Percentiles rank a stretch among this genome's conserved stretches.
phyloP scores from a whole-genome alignment of 2,113 vertebrate genomes.

The Scolopax mira region DNA sequence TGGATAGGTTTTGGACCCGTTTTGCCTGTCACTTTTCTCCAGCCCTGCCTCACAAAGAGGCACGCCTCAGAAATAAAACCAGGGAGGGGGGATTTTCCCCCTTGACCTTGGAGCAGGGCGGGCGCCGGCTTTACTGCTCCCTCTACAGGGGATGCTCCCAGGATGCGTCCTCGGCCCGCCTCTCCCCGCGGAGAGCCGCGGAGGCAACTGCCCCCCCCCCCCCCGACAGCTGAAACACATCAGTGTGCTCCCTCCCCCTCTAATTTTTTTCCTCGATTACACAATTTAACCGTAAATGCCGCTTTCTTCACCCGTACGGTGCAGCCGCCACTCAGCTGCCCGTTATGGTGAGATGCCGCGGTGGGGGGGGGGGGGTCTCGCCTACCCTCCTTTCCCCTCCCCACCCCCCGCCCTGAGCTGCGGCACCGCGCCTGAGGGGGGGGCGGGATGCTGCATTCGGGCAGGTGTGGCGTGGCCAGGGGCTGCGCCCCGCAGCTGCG shows the following conservation, averaged over 20 bases:
- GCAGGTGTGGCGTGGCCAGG: neutral
- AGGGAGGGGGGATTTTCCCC: neutral
- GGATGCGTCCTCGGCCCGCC: too few relatives aligned
- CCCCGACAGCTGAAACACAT: neutral
- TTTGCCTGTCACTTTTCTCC: neutral
- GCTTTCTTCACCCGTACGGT: neutral
- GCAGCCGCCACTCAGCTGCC: neutral
- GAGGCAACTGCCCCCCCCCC: too few relatives aligned
- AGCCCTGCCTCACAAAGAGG: neutral
- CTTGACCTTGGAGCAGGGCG: neutral
- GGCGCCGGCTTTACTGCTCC: neutral
- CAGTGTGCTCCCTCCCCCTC: neutral
- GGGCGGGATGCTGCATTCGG: neutral
- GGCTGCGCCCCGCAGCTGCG: neutral
- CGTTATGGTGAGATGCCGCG: neutral
- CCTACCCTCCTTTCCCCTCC: neutral
- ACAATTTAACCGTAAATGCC: neutral
- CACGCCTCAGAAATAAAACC: neutral
- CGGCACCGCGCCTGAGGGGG: neutral
- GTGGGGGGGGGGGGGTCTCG: too few relatives aligned
- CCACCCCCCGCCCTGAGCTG: neutral
- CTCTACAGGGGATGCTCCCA: neutral
- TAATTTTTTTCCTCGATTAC: neutral
- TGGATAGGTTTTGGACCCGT: neutral
- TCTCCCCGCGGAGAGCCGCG: neutral